A percentile compares a stretch with the other conserved stretches of the same genome.
Evolutionary conservation across 2,113 vertebrate genomes (phyloP).

Genomic region (Oenanthe oenanthe): DNA sequence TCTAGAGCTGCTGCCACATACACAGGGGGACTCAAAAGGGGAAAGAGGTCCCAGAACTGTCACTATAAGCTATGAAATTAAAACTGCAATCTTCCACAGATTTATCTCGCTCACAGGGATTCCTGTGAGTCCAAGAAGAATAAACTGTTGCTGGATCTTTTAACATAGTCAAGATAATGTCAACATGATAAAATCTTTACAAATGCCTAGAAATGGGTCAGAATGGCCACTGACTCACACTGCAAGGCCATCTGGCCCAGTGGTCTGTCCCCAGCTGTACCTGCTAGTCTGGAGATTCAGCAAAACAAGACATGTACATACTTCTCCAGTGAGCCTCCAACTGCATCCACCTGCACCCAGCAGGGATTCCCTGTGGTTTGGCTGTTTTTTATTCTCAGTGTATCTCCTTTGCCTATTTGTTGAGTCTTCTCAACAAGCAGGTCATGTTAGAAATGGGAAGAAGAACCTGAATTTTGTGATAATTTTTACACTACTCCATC

Average conservation of each 20-base stretch:
- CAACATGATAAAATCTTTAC: neutral
- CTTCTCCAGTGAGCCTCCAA: neutral
- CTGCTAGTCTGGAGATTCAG: neutral
- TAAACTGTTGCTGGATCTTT: neutral
- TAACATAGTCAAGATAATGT: neutral
- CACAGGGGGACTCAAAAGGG: neutral
- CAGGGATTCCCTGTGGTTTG: neutral
- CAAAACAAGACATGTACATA: neutral
- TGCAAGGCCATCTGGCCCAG: neutral
- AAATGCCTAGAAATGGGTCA: neutral
- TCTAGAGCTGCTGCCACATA: neutral
- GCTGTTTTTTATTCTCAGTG: neutral
- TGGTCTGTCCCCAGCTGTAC: neutral
- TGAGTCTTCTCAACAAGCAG: neutral
- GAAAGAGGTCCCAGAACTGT: neutral
- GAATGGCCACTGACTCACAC: neutral
- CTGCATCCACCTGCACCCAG: neutral
- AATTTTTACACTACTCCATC: neutral
- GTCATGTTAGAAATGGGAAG: neutral
- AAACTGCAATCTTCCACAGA: neutral
- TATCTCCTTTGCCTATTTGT: neutral
- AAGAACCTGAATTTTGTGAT: neutral
- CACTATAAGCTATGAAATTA: neutral
- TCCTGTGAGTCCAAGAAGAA: neutral
- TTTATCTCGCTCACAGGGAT: neutral